These are phyloP conservation scores for Colistium nudipinnis DNA, from an alignment of 2,113 vertebrate species.

Conservation along the genomic window DNA sequence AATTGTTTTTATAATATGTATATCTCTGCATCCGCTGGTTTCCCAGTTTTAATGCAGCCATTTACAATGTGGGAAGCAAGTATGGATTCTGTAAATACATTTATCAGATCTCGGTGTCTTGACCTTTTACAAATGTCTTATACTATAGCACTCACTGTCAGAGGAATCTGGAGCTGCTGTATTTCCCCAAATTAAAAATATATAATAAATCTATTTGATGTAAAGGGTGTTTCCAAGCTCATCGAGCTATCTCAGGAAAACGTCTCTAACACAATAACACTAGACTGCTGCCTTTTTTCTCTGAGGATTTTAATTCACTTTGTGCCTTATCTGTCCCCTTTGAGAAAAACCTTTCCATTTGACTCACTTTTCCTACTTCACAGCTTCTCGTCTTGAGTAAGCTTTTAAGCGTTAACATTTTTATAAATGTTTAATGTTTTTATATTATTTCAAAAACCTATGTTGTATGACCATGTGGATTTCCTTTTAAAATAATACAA, in stretches of 20 bases:
- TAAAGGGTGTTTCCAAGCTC: neutral
- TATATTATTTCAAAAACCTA: too few relatives aligned
- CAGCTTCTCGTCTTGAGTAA: neutral
- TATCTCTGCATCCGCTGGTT: constrained; percentile 6
- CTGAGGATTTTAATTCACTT: constrained; percentile 21
- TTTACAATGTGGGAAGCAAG: neutral
- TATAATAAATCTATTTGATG: neutral
- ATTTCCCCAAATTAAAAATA: neutral
- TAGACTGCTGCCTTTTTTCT: constrained; percentile 11
- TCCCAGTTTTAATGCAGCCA: neutral
- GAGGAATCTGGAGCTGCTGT: neutral
- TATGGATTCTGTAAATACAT: too few relatives aligned
- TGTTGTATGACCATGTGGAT: too few relatives aligned
- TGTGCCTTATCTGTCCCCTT: constrained; percentile 62
- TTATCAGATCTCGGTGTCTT: neutral
- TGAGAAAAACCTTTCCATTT: neutral
- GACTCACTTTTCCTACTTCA: neutral
- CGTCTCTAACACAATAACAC: constrained; percentile 1
- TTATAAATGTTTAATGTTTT: too few relatives aligned
- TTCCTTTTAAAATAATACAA: too few relatives aligned
- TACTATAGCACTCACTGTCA: neutral
- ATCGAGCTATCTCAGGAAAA: neutral
- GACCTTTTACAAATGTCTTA: constrained; percentile 6
- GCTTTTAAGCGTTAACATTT: too few relatives aligned
- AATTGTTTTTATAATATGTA: constrained; percentile 1